Conservation (phyloP, 2,113 vertebrate genomes). For the Hippocampus mohnikei region DNA sequence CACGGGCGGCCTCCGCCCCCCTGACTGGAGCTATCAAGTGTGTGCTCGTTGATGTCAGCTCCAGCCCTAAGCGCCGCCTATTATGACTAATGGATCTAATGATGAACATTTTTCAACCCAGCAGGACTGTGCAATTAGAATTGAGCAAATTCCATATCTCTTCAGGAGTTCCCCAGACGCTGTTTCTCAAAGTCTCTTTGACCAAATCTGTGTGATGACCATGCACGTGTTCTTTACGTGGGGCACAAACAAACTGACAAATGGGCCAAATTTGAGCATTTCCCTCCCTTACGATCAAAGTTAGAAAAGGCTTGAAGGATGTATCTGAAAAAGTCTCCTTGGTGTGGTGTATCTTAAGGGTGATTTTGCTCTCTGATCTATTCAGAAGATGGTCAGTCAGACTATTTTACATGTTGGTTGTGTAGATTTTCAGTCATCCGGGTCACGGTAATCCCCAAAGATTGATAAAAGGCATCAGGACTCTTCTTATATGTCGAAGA, state of each 20-base stretch:
- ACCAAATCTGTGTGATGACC: not conserved
- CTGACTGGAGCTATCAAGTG: constrained; percentile 2
- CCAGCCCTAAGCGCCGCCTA: constrained; percentile 78
- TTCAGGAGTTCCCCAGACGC: constrained; percentile 65
- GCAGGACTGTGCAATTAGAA: constrained; percentile 82
- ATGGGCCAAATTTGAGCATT: no score
- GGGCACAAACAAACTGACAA: no score
- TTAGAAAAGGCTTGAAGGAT: no score
- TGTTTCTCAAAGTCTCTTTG: constrained; percentile 18
- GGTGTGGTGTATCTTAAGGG: not conserved
- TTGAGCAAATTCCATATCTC: constrained; percentile 79
- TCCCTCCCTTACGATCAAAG: no score
- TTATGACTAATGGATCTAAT: constrained; percentile 84
- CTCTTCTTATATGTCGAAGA: no score
- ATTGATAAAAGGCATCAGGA: no score
- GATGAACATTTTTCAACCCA: constrained; percentile 79
- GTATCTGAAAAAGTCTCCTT: not conserved
- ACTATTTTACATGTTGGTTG: no score
- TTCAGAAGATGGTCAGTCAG: no score
- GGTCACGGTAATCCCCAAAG: no score
- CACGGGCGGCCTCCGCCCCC: not conserved
- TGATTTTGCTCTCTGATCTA: no score
- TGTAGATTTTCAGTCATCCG: no score
- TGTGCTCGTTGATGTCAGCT: constrained; percentile 31
- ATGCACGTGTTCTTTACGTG: not conserved